Percentiles rank a stretch among this genome's conserved stretches.
Conservation (phyloP, 2,888 invertebrate genomes). For the Seira ritae region DNA sequence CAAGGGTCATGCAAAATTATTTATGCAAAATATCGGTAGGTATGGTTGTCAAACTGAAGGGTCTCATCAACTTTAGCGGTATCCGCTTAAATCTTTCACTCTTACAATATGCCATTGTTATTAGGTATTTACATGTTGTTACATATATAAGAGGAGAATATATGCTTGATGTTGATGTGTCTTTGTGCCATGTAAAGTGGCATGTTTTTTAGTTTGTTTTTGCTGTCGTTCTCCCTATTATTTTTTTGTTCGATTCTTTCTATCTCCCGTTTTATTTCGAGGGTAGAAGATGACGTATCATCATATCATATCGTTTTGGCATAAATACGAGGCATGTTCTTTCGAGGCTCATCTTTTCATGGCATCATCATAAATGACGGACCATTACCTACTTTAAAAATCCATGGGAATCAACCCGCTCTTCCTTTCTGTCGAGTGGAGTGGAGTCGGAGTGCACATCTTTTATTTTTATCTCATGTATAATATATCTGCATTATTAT, state of each 20-base stretch:
- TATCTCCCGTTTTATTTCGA: neutral
- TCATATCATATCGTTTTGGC: too few relatives aligned
- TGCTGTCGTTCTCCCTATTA: neutral
- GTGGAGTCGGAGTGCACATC: too few relatives aligned
- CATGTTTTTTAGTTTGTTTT: neutral
- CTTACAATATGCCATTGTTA: too few relatives aligned
- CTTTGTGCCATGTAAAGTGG: neutral
- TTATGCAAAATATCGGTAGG: too few relatives aligned
- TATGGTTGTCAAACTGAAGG: too few relatives aligned
- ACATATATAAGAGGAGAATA: too few relatives aligned
- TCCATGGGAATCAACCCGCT: constrained; percentile 50
- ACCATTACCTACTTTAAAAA: constrained; percentile 64
- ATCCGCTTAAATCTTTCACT: too few relatives aligned
- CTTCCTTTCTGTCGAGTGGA: constrained; percentile 26
- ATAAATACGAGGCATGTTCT: neutral
- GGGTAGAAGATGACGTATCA: constrained; percentile 12
- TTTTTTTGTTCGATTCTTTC: neutral
- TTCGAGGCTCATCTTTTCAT: neutral
- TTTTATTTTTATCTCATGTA: constrained; percentile 22
- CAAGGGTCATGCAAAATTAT: neutral
- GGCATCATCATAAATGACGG: constrained; percentile 56
- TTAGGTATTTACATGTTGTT: too few relatives aligned
- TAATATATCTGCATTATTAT: constrained; percentile 11
- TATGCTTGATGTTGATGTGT: too few relatives aligned
- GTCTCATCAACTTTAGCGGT: too few relatives aligned